These are phyloP conservation scores for Bufo bufo DNA, from an alignment of 2,113 vertebrate species.

Conservation along the genomic window DNA sequence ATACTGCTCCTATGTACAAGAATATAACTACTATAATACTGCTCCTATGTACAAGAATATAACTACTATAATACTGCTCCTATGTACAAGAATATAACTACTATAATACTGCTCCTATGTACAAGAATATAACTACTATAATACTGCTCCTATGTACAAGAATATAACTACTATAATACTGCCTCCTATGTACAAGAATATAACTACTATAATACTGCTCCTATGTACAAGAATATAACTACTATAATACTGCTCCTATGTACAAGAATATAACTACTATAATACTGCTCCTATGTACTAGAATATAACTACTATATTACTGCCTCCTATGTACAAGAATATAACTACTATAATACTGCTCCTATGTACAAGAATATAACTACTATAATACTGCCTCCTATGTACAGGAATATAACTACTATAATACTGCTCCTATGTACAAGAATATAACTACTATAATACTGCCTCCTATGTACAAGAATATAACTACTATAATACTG, in stretches of 20 bases:
- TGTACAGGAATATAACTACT: not conserved
- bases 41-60: not conserved
- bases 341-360: conserved; percentile 1
- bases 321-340: not conserved
- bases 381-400: not conserved
- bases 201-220: too few relatives aligned
- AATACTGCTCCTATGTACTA: not conserved
- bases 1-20: not conserved
- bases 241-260: not conserved
- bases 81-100: not conserved
- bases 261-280: conserved; percentile 4
- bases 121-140: not conserved
- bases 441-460: not conserved
- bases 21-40: conserved; percentile 1
- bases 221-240: not conserved
- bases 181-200: too few relatives aligned
- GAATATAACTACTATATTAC: not conserved
- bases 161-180: too few relatives aligned
- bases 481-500: not conserved
- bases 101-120: not conserved
- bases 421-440: not conserved
- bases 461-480: not conserved
- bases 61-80: not conserved
- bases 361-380: not conserved
- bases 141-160: too few relatives aligned